Evolutionary conservation across 2,113 vertebrate species (phyloP).

Genomic region (Coptodon rendalli): DNA sequence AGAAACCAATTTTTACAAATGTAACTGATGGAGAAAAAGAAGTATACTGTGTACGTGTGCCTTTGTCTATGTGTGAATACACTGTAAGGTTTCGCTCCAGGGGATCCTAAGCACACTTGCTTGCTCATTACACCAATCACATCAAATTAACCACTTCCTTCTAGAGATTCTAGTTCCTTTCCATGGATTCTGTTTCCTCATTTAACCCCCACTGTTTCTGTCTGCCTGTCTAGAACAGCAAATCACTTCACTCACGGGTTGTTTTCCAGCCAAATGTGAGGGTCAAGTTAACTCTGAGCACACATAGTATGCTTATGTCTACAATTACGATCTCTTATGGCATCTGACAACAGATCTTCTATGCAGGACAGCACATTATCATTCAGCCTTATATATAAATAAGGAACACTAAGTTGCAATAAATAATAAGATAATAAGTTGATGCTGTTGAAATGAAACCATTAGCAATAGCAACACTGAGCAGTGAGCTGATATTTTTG

Average conservation of each 20-base stretch:
- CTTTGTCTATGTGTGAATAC: not conserved
- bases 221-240: slow-evolving; percentile 9
- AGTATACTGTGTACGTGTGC: not conserved
- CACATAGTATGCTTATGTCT: not conserved
- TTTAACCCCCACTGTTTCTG: slow-evolving; percentile 18
- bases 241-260: slow-evolving; percentile 16
- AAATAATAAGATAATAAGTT: not conserved
- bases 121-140: slow-evolving; percentile 62
- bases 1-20: not conserved
- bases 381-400: not conserved
- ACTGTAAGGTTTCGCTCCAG: not conserved
- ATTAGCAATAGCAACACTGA: not conserved
- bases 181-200: not conserved
- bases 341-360: not conserved
- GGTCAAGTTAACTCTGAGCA: not conserved
- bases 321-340: not conserved
- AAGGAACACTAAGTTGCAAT: not conserved
- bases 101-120: not conserved
- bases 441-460: not conserved
- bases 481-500: not conserved
- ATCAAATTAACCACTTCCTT: slow-evolving; percentile 48
- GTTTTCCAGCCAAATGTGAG: slow-evolving; percentile 16
- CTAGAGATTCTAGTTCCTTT: not conserved
- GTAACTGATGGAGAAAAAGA: not conserved
- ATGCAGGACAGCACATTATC: not conserved